Base-by-base conservation (phyloP, 2,888 invertebrate genomes). In the Oegoconia quadripuncta region DNA sequence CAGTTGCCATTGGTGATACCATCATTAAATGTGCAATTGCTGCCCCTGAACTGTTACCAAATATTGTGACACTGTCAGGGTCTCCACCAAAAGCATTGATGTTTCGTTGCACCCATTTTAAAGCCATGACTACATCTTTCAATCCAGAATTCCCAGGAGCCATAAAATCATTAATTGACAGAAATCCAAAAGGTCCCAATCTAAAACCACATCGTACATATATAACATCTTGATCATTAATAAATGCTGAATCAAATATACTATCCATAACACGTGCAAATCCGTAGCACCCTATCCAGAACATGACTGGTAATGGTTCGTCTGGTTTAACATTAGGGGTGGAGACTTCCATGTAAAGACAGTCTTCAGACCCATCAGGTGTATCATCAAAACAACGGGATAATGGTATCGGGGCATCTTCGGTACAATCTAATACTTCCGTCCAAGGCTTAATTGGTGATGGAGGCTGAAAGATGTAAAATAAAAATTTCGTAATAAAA, bases 111-210 rank as follows among this genome's bases (percentile, higher is more conserved):
- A 86, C 65, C 88, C 88, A 88, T 52, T 74, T 78, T 28, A 88
- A 51, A 6, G 81, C 87, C 64, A 81, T 58, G 1, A 83, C 71
- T 36, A 86, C 58, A 54, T 88, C 88, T 60, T 88, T 88, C 1
- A 88, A 50, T 7, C 88, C 88, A 50, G 68, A 66, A 46, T 88
- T 88, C 11, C 88, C 88, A 13, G 88, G 80, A 9, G 88, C 88
- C 18, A 65, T 60, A 25, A 77, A 69, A 37, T 83, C 78, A 55
- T 79, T 75, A 9, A 76, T 68, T 13, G 83, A 81, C 3, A 88
- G 63, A 55, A 87, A 88, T 30, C 88, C 88, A 45, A 88, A 76
- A 2, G 84, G 74, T 13, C 88, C 88, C 18, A 88, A 50, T 43
- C 89, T 65, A 50, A 70, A 87, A 18, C 81, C 81, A 43, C 88